Base-by-base conservation (phyloP, 1,140 invertebrate genomes). In the Aphaenogaster rudis region DNA sequence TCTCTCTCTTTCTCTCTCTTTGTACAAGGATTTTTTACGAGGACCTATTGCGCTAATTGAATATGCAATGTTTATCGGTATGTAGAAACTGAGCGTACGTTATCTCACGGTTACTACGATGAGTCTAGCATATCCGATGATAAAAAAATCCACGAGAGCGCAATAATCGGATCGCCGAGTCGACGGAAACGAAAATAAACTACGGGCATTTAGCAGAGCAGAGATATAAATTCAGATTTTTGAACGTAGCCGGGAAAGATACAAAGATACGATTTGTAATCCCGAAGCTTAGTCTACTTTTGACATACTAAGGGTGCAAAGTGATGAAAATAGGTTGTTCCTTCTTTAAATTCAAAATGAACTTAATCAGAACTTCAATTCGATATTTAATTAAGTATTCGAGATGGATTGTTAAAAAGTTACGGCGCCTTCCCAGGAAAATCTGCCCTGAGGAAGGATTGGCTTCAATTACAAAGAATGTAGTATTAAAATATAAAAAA, bases 11-110 rank as follows among this genome's bases (percentile, higher is more conserved):
- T 85, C 9, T 67, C 33, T 42, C 7, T 67, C 28, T 71, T 61
- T 61, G 71, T 85, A 88, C 57, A 61, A 80, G 79, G 72, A 67
- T 88, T 88, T 84, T 69, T 66, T 86, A 63, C 48, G 57, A 69
- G 72, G 36, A 78, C 52, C 33, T 52, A 84, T 84, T 74, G 80
- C 42, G 54, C 57, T 74, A 39, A 84, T 84, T 74, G 45, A 76
- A 76, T 74, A 82, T 74, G 66, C 79, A 74, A 64, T 82, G 33
- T 48, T 48, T 54, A 86, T 64, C 59, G 82, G 74, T 86, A 86
- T 66, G 63, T 86, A 86, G 48, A 86, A 54, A 77, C 74, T 54
- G 54, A 84, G 69, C 54, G 80, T 59, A 28, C 67, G 69, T 76
- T 74, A 50, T 59, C 17, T 21, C 80, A 67, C 52, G 66, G 17